Evolutionary conservation across 2,797 vertebrate species (phyloP).

Genomic region (Onychomys leucogaster): DNA sequence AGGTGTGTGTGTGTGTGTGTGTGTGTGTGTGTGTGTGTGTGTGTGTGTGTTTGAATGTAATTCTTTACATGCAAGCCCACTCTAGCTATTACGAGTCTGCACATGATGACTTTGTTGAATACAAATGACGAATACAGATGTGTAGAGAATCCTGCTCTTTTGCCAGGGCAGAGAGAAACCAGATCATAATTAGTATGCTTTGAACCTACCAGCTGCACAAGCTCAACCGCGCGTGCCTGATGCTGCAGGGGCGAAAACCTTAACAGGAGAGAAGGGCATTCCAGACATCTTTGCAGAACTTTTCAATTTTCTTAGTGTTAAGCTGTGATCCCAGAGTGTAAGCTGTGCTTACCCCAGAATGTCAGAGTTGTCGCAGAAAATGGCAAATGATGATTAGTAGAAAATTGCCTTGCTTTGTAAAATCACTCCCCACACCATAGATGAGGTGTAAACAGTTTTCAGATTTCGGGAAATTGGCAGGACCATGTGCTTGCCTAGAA

Average conservation of each 20-base stretch:
- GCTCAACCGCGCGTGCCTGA: neutral
- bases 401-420: constrained; percentile 19
- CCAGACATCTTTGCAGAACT: neutral
- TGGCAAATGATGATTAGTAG: constrained; percentile 9
- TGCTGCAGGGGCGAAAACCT: neutral
- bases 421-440: neutral
- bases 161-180: neutral
- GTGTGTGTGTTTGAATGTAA: neutral
- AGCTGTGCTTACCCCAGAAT: neutral
- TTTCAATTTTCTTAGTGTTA: constrained; percentile 38
- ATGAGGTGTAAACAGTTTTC: constrained; percentile 46
- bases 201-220: neutral
- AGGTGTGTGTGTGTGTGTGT: neutral
- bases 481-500: neutral
- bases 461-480: neutral
- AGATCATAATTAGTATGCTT: neutral
- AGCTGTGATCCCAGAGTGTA: constrained; percentile 34
- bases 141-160: neutral
- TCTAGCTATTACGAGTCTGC: neutral
- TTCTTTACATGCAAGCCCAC: neutral
- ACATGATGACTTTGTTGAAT: neutral
- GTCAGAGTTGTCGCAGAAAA: constrained; percentile 48
- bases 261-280: neutral
- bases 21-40: too few species aligned
- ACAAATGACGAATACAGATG: neutral